Conservation (phyloP, 1,140 invertebrate species). For the Dendroctonus ponderosae region DNA sequence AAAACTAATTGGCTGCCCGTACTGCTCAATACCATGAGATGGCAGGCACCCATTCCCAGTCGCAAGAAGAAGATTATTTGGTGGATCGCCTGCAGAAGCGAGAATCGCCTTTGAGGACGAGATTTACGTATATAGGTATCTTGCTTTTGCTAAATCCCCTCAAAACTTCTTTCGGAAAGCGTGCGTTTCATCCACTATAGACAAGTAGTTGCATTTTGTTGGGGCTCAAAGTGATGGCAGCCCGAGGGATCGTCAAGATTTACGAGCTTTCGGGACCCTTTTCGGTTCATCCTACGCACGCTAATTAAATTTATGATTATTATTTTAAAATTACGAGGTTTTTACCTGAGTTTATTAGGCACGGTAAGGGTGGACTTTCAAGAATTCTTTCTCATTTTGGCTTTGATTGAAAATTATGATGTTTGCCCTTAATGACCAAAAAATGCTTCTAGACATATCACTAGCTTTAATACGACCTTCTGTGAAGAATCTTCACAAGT, state of each 20-base stretch:
- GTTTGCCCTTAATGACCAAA: too few species aligned
- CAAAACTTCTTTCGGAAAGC: neutral
- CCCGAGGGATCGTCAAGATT: neutral
- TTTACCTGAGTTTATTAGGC: too few species aligned
- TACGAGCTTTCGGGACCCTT: neutral
- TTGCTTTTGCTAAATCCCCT: constrained; percentile 6
- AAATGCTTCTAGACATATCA: too few species aligned
- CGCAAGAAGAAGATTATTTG: constrained; percentile 8
- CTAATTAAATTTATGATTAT: neutral
- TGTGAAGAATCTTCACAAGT: too few species aligned
- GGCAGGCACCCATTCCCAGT: constrained; percentile 2
- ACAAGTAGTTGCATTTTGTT: neutral
- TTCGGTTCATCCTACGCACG: too few species aligned
- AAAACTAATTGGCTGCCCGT: neutral
- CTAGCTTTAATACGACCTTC: too few species aligned
- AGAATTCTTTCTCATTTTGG: too few species aligned
- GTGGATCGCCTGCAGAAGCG: constrained; percentile 1
- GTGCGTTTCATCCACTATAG: neutral
- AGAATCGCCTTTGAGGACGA: constrained; percentile 9
- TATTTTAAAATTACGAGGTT: neutral
- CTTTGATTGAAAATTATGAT: too few species aligned
- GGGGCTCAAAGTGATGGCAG: neutral
- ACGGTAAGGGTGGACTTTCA: too few species aligned
- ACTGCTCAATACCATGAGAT: constrained; percentile 16
- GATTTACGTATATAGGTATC: constrained; percentile 17